Evolutionary conservation across 2,888 invertebrate genomes (phyloP).

Genomic region (Cylloceria caligata): DNA sequence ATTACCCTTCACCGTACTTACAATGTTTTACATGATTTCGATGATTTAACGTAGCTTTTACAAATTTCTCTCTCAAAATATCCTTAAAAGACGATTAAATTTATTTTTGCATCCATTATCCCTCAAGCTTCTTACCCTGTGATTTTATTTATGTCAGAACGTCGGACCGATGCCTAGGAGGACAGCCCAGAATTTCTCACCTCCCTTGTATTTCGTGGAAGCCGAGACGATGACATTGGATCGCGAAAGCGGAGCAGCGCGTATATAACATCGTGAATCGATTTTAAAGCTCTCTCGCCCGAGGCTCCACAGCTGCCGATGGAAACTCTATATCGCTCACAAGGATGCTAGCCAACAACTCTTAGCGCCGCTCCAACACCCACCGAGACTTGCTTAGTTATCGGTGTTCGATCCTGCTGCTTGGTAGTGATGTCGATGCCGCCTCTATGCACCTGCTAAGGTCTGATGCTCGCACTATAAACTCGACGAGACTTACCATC

Average conservation of each 20-base stretch:
- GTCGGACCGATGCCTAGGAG: constrained; percentile 12
- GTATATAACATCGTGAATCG: constrained; percentile 52
- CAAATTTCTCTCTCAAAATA: too few relatives aligned
- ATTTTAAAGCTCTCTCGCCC: constrained; percentile 48
- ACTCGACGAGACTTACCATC: constrained; percentile 38
- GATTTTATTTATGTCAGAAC: constrained; percentile 19
- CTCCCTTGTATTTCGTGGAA: constrained; percentile 26
- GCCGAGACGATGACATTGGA: constrained; percentile 24
- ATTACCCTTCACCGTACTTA: too few relatives aligned
- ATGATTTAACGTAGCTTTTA: too few relatives aligned
- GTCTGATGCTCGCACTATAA: constrained; percentile 30
- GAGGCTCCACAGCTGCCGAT: constrained; percentile 35
- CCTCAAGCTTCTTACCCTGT: constrained; percentile 2
- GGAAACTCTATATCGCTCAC: constrained; percentile 42
- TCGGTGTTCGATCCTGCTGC: constrained; percentile 41
- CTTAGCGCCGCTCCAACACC: constrained; percentile 51
- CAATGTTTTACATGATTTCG: too few relatives aligned
- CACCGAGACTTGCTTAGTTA: constrained; percentile 52
- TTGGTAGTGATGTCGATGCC: constrained; percentile 16
- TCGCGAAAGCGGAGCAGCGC: constrained; percentile 19
- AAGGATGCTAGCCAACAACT: constrained; percentile 27
- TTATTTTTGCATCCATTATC: neutral
- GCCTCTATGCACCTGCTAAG: constrained; percentile 16
- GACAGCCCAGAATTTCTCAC: constrained; percentile 36
- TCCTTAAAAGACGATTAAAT: too few relatives aligned